Base-by-base conservation (phyloP, 2,797 vertebrate genomes). In the Poeciliopsis turneri region DNA sequence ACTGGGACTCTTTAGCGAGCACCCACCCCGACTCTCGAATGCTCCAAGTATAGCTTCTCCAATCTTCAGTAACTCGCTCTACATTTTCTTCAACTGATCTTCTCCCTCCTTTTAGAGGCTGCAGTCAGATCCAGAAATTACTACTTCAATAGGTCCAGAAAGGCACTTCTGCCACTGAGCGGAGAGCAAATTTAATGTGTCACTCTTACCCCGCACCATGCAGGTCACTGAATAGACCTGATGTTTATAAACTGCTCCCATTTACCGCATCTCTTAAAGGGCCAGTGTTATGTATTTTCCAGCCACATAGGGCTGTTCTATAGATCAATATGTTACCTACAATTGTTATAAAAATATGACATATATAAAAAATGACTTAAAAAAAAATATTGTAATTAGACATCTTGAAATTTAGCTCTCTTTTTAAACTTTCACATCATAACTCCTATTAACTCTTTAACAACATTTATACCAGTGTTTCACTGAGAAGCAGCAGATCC, bases 171-270 rank as follows among this genome's bases (percentile, higher is more conserved):
- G 18, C 74, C 18, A 30, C 46, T 59, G 66, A 73, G 13, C 28
- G 18, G 45, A 68, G 74, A 79, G 25, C 11, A 3, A 57, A 33
- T 71, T 18, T 13, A 64, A 53, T 5, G 36, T 79, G 73, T 33
- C 49, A 8, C 82, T 46, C 3, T 20, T 43, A 59, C 18, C 39
- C 5, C n/a, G 4, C 7, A 9, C 73, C 79, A 69, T 86, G 87
- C 83, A 88, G 79, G 83, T 88, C 88, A 86, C 89, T 91, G 84
- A 78, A 82, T 82, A 86, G 78, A 88, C 85, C 85, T 89, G 61
- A 66, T 82, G 85, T 87, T 55, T 45, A 45, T n/a, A 69, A 43
- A 69, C 68, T n/a, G 68, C 25, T 69, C 7, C 68, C 68, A 69
- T 69, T 43, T 43, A 43, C 41, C 2, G 39, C 23, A 1, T 41